Evolutionary conservation across 2,113 vertebrate genomes (phyloP).

Genomic region (Lagenorhynchus albirostris): DNA sequence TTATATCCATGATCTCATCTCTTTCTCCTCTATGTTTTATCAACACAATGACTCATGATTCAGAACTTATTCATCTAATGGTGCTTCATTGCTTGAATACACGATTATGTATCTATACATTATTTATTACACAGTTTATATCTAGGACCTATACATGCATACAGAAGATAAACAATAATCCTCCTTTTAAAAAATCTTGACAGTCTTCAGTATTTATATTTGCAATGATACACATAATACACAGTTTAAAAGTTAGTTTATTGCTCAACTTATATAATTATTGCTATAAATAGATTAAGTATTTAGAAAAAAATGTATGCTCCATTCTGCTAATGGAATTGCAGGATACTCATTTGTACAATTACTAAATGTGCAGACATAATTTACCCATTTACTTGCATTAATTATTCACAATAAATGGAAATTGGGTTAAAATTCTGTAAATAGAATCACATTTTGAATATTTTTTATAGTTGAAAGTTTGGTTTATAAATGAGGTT

Average conservation of each 20-base stretch:
- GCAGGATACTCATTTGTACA: neutral
- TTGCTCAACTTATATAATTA: neutral
- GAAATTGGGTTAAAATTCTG: neutral
- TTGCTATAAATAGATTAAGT: neutral
- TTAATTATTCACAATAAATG: conserved; percentile 13
- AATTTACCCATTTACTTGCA: neutral
- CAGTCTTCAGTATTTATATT: neutral
- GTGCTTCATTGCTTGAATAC: neutral
- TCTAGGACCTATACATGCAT: neutral
- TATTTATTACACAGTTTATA: neutral
- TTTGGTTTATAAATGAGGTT: neutral
- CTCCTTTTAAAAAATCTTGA: neutral
- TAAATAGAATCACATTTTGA: neutral
- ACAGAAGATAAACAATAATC: neutral
- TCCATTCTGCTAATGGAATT: neutral
- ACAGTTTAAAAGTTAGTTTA: neutral
- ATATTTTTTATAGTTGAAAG: neutral
- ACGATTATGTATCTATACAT: neutral
- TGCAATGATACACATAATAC: neutral
- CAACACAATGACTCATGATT: conserved; percentile 61
- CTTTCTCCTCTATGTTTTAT: conserved; percentile 55
- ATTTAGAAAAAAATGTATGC: neutral
- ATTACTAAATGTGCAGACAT: conserved; percentile 13
- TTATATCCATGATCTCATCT: conserved; percentile 57
- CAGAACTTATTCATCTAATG: conserved; percentile 45